A percentile compares a stretch with the other conserved stretches of the same genome.
Conservation (phyloP, 2,888 invertebrate species). For the Cryptus viduatorius region DNA sequence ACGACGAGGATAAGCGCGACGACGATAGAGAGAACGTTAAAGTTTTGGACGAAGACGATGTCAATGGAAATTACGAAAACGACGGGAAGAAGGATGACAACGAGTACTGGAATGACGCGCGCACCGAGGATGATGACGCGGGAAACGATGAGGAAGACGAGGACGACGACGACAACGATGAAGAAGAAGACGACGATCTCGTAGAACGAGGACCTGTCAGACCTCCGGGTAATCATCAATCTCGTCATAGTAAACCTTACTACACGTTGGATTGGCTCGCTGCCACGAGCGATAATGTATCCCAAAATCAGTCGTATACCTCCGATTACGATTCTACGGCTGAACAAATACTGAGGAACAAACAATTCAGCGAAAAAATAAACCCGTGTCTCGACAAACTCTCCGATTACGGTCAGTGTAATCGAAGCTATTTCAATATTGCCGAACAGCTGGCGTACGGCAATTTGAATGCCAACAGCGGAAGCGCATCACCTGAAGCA, state of each 20-base stretch:
- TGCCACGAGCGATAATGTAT: constrained; percentile 6
- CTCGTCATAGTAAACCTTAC: constrained; percentile 71
- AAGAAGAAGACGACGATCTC: constrained; percentile 66
- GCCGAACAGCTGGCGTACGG: constrained; percentile 24
- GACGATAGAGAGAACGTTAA: background rate
- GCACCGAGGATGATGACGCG: constrained; percentile 43
- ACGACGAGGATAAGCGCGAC: background rate
- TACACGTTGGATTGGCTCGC: constrained; percentile 60
- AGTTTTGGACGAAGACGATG: constrained; percentile 29
- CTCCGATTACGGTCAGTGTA: constrained; percentile 64
- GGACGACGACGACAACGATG: constrained; percentile 34
- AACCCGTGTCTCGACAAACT: constrained; percentile 76
- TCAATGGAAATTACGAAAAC: constrained; percentile 60
- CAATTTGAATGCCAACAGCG: constrained; percentile 37
- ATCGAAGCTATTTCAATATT: constrained; percentile 26
- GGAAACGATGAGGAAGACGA: constrained; percentile 29
- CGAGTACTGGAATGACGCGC: constrained; percentile 37
- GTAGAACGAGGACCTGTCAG: constrained; percentile 77
- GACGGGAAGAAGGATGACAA: constrained; percentile 44
- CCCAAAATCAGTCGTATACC: constrained; percentile 51
- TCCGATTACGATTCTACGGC: constrained; percentile 74
- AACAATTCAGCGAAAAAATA: constrained; percentile 74
- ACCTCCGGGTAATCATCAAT: constrained; percentile 65
- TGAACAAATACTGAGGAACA: constrained; percentile 73
- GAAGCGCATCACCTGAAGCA: constrained; percentile 52